Base-by-base conservation (phyloP, 1,140 invertebrate genomes). In the Drosophila nebulosa region DNA sequence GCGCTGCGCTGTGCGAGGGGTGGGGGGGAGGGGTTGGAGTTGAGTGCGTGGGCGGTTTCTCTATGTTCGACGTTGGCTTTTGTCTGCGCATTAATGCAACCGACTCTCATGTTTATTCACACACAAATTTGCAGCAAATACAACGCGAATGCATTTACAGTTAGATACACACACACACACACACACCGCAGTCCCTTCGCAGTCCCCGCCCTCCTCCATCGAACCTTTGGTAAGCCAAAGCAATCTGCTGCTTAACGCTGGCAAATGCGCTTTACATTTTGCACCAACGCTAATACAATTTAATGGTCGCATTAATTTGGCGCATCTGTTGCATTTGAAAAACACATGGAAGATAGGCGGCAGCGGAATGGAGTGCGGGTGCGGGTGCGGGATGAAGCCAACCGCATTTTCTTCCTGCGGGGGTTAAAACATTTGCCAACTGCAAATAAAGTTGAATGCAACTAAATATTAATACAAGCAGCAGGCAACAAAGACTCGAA, bases 311-410 rank as follows among this genome's bases (percentile, higher is more conserved):
- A 86, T 86, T 86, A 88, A 86, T 86, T 86, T 86, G 83, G 83
- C 83, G 83, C 83, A 86, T 86, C 83, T 86, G 83, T 86, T 86
- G 83, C 83, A 86, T 86, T 86, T 86, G 88, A 86, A 86, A 86
- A 88, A 50, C 46, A 10, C 18, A 58, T 63, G 50, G 35, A 60
- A 56, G 42, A 42, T 27, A 56, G 32, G 39, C 12, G 61, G 27
- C 35, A 46, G 35, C 50, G 27, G 3, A 3, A 7, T 16, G 9
- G 2, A 10, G 6, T 46, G 42, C 35, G 42, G 32, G 51, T 30
- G 39, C 12, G 6, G 62, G 0, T 18, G 16, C 16, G 39, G 16
- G 24, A 27, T 10, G 46, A 32, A 42, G 46, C 26, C 26, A 69
- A 69, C 74, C 73, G 73, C 74, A 76, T 65, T 77, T 80, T 56